Percentiles rank a stretch among this genome's conserved stretches.
Evolutionary conservation across 2,888 invertebrate genomes (phyloP).

Genomic region (Sialis lutaria): DNA sequence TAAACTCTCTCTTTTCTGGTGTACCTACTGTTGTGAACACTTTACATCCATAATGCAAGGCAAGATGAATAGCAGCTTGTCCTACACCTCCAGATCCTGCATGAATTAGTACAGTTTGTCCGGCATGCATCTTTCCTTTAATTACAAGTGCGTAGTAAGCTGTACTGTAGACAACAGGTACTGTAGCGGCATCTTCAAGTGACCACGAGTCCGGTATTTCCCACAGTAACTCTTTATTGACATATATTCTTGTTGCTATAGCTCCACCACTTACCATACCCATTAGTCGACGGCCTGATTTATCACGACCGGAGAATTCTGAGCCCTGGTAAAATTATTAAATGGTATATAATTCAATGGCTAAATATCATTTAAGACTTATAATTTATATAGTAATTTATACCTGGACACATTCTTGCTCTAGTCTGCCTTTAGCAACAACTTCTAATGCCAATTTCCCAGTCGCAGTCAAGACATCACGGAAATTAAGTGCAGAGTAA

Average conservation of each 20-base stretch:
- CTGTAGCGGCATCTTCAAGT: conserved; percentile 37
- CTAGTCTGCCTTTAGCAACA: conserved; percentile 39
- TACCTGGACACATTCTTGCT: conserved; percentile 31
- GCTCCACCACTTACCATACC: conserved; percentile 30
- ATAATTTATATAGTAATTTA: too few relatives aligned
- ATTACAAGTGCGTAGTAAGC: conserved; percentile 26
- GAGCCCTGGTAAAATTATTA: conserved; percentile 26
- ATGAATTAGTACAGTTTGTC: conserved; percentile 30
- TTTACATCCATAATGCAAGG: conserved; percentile 35
- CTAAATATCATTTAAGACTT: too few relatives aligned
- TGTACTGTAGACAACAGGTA: conserved; percentile 41
- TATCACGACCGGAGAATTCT: conserved; percentile 39
- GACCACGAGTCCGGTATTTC: conserved; percentile 33
- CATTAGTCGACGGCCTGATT: conserved; percentile 21
- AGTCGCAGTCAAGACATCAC: conserved; percentile 84
- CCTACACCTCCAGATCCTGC: conserved; percentile 46
- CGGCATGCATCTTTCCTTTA: conserved; percentile 16
- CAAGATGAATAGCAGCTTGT: conserved; percentile 51
- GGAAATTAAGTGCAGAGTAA: conserved; percentile 77
- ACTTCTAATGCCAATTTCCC: conserved; percentile 74
- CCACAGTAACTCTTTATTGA: conserved; percentile 27
- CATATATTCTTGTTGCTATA: conserved; percentile 33
- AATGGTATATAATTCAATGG: too few relatives aligned
- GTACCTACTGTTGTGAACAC: conserved; percentile 45
- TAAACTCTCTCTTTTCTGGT: conserved; percentile 29